Evolutionary conservation across 35 echinoderm and acorn worm species (phyloP).

Genomic region (Lytechinus pictus): DNA sequence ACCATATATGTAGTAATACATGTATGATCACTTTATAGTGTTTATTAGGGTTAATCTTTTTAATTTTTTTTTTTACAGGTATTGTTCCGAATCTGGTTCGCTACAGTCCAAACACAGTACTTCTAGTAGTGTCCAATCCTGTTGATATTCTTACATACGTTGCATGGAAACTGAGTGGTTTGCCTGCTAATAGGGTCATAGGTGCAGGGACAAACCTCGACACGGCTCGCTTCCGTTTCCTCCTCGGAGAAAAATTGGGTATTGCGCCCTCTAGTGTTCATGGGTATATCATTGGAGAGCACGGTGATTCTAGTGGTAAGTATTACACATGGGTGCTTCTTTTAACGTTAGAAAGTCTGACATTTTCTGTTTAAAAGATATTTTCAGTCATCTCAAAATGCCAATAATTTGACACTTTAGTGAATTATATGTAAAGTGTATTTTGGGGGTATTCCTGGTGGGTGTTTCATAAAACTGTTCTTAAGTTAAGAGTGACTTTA

Average conservation of each 20-base stretch:
- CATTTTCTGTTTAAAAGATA: too few species aligned
- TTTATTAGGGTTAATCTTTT: too few species aligned
- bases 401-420: too few species aligned
- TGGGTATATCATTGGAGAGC: conserved; percentile 94
- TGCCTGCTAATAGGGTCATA: conserved; percentile 78
- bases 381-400: too few species aligned
- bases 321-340: background rate
- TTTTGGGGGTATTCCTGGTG: too few species aligned
- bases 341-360: too few species aligned
- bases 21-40: too few species aligned
- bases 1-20: too few species aligned
- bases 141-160: conserved; percentile 91
- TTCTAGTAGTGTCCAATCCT: conserved; percentile 89
- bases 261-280: conserved; percentile 89
- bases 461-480: too few species aligned
- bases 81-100: conserved; percentile 84
- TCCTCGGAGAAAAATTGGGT: conserved; percentile 83
- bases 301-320: conserved; percentile 92
- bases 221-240: conserved; percentile 83
- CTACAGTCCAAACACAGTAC: conserved; percentile 78
- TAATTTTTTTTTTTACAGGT: conserved; percentile 35
- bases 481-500: too few species aligned
- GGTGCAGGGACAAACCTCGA: conserved; percentile 91
- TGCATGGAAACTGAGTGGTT: conserved; percentile 87
- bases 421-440: too few species aligned